Evolutionary conservation across 2,113 vertebrate genomes (phyloP), one percentile per base, ranked within the genome.

Genomic region (Pipa parva): DNA sequence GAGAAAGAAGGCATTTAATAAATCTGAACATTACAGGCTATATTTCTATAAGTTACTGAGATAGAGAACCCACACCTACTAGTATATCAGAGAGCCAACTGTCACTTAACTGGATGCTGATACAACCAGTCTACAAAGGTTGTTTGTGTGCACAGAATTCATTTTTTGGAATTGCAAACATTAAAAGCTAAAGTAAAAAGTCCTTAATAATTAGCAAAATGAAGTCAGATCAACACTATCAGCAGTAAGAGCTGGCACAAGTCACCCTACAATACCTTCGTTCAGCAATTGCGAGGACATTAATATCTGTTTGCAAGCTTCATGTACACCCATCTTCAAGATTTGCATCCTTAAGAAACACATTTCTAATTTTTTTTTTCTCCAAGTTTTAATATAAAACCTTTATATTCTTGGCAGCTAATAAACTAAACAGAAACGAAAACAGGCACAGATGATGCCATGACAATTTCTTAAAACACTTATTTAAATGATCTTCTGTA

Each of bases 341-440:
- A 76, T 67, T 69, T 42, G 80, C 72, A 81, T 77, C 78, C 78
- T 59, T 84, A 79, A 80, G 82, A 81, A 78, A 7, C 83, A 87
- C 79, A 75, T 79, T 81, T 85, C 81, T 83, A 78, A 79, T 75
- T 81, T 74, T 63, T 59, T 63, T 58, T 72, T 50, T 61, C 57
- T 71, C 79, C 74, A 69, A 77, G 76, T 77, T 84, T 79, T 75
- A 59, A 71, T 83, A 71, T 77, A 77, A 78, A 78, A 79, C 31
- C 20, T 72, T 77, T 84, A 76, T 76, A 74, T 55, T 79, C 71
- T 68, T 71, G 64, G 78, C 74, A 78, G 63, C 82, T 84, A 84
- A 62, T 45, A 65, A 60, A 84, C 79, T 66, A 80, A 80, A 48
- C 33, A 77, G 67, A 71, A 71, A 75, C 79, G 75, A 78, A 74